Conservation (phyloP, 2,797 vertebrate genomes). For the Pantherophis alleghaniensis region DNA sequence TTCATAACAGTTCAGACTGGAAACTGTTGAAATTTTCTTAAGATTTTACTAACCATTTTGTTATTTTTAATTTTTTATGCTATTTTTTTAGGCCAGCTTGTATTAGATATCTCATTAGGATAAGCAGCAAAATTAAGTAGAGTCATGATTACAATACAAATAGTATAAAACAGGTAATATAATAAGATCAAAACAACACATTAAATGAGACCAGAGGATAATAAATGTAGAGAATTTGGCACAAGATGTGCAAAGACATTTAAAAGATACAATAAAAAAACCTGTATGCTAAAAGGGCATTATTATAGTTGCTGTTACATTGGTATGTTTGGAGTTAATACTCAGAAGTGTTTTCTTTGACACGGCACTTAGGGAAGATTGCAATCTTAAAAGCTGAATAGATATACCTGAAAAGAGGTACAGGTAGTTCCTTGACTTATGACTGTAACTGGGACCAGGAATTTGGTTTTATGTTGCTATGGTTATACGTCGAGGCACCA, state of each 20-base stretch:
- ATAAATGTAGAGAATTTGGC: not conserved
- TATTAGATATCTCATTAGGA: not conserved
- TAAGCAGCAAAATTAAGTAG: not conserved
- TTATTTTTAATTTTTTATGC: not conserved
- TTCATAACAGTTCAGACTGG: not conserved
- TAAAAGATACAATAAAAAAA: not conserved
- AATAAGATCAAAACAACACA: not conserved
- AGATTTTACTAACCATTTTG: not conserved
- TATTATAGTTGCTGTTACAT: not conserved
- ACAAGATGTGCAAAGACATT: not conserved
- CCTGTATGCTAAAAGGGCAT: not conserved
- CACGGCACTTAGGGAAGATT: not conserved
- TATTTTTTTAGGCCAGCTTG: not conserved
- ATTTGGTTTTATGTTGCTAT: not conserved
- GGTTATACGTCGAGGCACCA: not conserved
- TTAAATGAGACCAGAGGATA: not conserved
- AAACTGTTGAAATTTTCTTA: not conserved
- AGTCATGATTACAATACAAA: not conserved
- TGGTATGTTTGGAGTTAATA: not conserved
- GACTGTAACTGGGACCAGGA: not conserved
- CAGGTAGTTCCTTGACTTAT: not conserved
- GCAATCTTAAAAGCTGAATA: not conserved
- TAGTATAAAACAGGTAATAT: not conserved
- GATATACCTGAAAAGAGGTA: not conserved
- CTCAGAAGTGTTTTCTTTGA: not conserved